phyloP scores from a whole-genome alignment of 1,140 invertebrate genomes.

The Drosophila nebulosa region DNA sequence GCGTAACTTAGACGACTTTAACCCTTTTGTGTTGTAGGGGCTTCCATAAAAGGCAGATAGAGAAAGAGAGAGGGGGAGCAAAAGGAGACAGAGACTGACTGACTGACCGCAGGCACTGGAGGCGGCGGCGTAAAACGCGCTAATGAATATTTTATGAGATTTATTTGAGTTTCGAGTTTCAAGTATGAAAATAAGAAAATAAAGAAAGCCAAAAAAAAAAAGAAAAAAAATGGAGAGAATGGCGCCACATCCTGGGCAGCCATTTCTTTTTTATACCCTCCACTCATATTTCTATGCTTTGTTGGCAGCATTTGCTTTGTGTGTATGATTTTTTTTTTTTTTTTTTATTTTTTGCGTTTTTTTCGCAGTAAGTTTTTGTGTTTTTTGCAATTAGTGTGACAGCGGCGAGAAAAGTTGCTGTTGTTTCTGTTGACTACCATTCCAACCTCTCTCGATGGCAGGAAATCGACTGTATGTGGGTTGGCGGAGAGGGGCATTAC shows the following conservation, averaged over 20 bases:
- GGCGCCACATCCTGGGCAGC: slow-evolving; percentile 34
- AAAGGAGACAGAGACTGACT: slow-evolving; percentile 20
- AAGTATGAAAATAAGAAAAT: slow-evolving; percentile 36
- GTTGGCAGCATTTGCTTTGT: slow-evolving; percentile 15
- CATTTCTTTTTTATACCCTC: slow-evolving; percentile 33
- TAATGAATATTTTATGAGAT: slow-evolving; percentile 79
- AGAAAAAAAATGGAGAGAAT: slow-evolving; percentile 22
- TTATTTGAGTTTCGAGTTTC: slow-evolving; percentile 75
- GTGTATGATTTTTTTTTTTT: slow-evolving; percentile 5
- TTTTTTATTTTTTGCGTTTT: not conserved
- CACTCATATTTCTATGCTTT: slow-evolving; percentile 38
- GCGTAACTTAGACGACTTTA: slow-evolving; percentile 41
- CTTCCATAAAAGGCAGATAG: not conserved
- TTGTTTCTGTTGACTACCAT: not conserved
- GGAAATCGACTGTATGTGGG: no score
- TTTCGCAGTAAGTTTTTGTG: slow-evolving; percentile 63
- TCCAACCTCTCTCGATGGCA: not conserved
- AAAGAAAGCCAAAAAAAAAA: slow-evolving; percentile 9
- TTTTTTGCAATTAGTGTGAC: slow-evolving; percentile 72
- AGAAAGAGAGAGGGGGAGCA: not conserved
- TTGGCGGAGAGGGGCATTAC: not conserved
- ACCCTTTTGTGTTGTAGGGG: slow-evolving; percentile 55
- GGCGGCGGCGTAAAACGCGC: slow-evolving; percentile 45
- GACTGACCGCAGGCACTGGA: slow-evolving; percentile 67
- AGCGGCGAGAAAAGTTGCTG: slow-evolving; percentile 18